phyloP scores from a whole-genome alignment of 2,888 invertebrate genomes.

The Aphrophora alni region DNA sequence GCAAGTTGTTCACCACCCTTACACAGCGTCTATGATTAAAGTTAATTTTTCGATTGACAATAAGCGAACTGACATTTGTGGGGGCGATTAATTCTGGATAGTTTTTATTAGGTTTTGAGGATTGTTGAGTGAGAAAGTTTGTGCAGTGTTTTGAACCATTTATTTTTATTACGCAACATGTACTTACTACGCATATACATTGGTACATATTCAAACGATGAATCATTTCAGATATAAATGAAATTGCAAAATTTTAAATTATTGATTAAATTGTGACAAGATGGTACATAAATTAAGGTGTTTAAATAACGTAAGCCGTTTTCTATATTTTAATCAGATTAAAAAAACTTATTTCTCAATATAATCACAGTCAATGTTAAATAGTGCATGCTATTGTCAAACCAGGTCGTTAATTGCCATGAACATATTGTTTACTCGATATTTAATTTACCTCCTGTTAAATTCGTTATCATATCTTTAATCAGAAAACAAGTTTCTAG shows the following conservation, averaged over 20 bases:
- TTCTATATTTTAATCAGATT: background rate
- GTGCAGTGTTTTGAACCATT: too few species aligned
- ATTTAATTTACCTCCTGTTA: slow-evolving; percentile 6
- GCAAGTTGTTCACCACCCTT: too few species aligned
- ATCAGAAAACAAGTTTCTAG: slow-evolving; percentile 6
- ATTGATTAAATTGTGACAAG: background rate
- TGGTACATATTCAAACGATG: too few species aligned
- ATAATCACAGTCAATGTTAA: background rate
- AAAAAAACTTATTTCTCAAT: background rate
- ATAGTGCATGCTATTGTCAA: slow-evolving; percentile 9
- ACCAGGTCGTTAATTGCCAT: background rate
- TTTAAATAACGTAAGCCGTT: background rate
- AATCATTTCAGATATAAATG: too few species aligned
- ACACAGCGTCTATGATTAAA: too few species aligned
- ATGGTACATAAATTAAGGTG: background rate
- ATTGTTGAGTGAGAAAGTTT: too few species aligned
- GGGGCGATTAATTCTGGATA: too few species aligned
- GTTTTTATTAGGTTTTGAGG: too few species aligned
- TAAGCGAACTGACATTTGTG: too few species aligned
- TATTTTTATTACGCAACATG: too few species aligned
- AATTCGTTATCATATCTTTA: background rate
- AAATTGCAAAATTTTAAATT: background rate
- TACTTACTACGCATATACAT: too few species aligned
- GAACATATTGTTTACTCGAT: background rate
- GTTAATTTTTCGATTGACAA: too few species aligned